These are phyloP conservation scores for Sapajus apella DNA, from an alignment of 2,113 vertebrate genomes.

Conservation along the genomic window DNA sequence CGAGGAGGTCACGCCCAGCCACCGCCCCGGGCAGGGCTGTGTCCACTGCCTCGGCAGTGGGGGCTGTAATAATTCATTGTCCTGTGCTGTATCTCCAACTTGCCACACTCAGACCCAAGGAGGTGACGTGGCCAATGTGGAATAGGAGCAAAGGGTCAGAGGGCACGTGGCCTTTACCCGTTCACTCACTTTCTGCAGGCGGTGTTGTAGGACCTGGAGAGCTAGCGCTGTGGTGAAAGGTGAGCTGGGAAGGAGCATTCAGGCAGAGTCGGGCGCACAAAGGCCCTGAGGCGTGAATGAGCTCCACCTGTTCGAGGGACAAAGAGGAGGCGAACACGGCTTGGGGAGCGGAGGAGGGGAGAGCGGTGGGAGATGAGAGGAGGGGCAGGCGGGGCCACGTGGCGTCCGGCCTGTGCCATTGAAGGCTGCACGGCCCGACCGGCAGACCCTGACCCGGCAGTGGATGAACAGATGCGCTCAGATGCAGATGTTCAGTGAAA, in stretches of 20 bases:
- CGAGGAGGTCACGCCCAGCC: accelerated
- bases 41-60: accelerated
- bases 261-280: not conserved
- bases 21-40: accelerated
- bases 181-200: accelerated
- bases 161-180: accelerated
- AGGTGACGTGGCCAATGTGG: accelerated
- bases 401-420: accelerated
- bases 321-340: accelerated
- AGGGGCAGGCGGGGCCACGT: accelerated
- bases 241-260: not conserved
- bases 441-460: too few species aligned
- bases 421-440: too few species aligned
- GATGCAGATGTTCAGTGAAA: too few species aligned
- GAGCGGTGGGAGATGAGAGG: accelerated
- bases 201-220: not conserved
- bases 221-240: accelerated
- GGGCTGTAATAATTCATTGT: not conserved
- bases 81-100: accelerated
- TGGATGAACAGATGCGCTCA: too few species aligned
- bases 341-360: accelerated
- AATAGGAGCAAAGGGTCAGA: accelerated
- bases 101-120: not conserved
- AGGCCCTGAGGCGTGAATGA: not conserved
- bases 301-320: not conserved